Percentiles rank a stretch among this genome's conserved stretches.
Evolutionary conservation across 1,140 invertebrate species (phyloP).

Genomic region (Drosophila mojavensis): DNA sequence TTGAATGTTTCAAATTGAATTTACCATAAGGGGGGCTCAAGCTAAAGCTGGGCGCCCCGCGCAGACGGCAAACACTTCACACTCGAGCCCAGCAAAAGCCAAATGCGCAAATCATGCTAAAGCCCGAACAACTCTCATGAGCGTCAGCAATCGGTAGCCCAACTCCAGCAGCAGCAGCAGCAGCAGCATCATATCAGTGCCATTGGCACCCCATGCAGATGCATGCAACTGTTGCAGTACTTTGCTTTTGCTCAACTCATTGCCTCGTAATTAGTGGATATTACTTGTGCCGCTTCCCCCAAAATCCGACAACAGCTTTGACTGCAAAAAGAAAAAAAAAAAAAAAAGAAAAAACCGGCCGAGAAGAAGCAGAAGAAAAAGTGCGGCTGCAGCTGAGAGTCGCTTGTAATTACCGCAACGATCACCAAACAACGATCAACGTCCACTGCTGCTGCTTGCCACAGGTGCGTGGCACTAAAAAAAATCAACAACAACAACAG

Average conservation of each 20-base stretch:
- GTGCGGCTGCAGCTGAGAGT: constrained; percentile 45
- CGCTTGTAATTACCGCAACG: constrained; percentile 62
- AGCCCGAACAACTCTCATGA: constrained; percentile 54
- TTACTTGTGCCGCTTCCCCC: constrained; percentile 64
- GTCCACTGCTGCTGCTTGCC: constrained; percentile 26
- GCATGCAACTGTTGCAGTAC: constrained; percentile 42
- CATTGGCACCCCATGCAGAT: constrained; percentile 43
- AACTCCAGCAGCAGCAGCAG: constrained; percentile 1
- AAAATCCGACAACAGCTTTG: constrained; percentile 43
- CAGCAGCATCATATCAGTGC: constrained; percentile 5
- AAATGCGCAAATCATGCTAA: constrained; percentile 68
- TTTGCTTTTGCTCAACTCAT: constrained; percentile 72
- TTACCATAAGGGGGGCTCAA: constrained; percentile 15
- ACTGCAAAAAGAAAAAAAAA: constrained; percentile 7
- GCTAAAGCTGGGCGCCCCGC: background rate
- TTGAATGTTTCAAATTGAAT: constrained; percentile 62
- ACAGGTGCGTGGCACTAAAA: constrained; percentile 43
- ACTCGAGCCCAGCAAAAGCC: background rate
- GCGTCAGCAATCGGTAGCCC: constrained; percentile 20
- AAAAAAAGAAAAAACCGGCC: background rate
- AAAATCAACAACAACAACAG: too few relatives aligned
- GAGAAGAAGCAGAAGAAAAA: constrained; percentile 9
- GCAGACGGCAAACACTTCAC: constrained; percentile 49
- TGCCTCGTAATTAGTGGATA: constrained; percentile 81
- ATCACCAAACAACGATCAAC: constrained; percentile 40